Evolutionary conservation across 2,797 vertebrate species (phyloP), one percentile per base, ranked within the genome.

Genomic region (Ceryle rudis): DNA sequence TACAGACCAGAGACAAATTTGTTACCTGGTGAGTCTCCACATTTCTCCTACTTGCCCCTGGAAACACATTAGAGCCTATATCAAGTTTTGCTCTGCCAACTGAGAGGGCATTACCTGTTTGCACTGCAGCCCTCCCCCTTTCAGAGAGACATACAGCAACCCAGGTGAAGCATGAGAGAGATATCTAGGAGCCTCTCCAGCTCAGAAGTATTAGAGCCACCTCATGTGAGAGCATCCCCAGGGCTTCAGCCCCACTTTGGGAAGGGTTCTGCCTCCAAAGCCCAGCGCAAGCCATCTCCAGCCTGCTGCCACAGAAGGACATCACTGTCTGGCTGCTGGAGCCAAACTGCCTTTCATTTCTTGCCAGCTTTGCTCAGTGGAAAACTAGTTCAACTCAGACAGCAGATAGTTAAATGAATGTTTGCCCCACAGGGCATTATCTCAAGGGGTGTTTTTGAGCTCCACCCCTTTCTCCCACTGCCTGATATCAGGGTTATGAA

Each of bases 61-160:
- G 37, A 29, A 64, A 26, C 1, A 0, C 0, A 0, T 29, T 31
- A 66, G 65, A 62, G 51, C 37, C 77, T 18, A 8, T 1, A 18
- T 29, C 6, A 62, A 78, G 65, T 75, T 78, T 23, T 67, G 18
- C 9, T 67, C 10, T 42, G n/a, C 41, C 2, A n/a, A 41, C 46
- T 5, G 17, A 29, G 51, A 18, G 18, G 1, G 15, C 21, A 18
- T 41, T 31, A 21, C 17, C 69, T 11, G 4, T 2, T 46, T 25
- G 37, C 18, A 4, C 42, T 5, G 18, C 21, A n/a, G 21, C 26
- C 14, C 37, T 17, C 14, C 49, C 26, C n/a, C 58, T 46, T 15
- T 22, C n/a, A 28, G 23, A 46, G 20, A n/a, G 17, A 64, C 26
- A 52, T 7, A 9, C 22, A 60, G 51, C 39, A 41, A 5, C 17